Percentiles rank a stretch among this genome's conserved stretches.
Evolutionary conservation across 2,113 vertebrate species (phyloP).

Genomic region (Odocoileus hemionus): DNA sequence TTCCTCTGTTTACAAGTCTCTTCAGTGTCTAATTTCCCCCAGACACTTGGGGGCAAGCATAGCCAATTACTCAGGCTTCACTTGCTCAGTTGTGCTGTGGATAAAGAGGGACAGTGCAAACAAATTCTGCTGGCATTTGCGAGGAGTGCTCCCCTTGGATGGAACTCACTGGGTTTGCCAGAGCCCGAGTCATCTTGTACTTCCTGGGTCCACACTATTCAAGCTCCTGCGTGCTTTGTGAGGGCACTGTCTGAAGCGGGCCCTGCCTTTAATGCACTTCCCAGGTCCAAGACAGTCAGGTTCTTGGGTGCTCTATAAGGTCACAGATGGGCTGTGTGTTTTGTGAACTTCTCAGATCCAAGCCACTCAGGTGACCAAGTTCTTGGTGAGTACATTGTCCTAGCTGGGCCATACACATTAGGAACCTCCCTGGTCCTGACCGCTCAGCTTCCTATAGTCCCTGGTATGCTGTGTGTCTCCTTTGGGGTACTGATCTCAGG

Average conservation of each 20-base stretch:
- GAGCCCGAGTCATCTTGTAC: background rate
- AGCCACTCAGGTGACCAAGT: background rate
- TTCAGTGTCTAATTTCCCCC: background rate
- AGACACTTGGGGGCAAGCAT: background rate
- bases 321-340: background rate
- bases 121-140: background rate
- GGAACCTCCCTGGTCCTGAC: background rate
- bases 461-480: background rate
- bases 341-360: background rate
- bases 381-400: background rate
- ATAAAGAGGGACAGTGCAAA: background rate
- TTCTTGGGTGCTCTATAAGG: background rate
- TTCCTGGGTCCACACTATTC: background rate
- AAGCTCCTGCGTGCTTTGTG: background rate
- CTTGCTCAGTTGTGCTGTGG: background rate
- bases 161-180: background rate
- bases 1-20: background rate
- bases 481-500: background rate
- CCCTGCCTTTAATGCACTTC: background rate
- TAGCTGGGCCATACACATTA: fast-evolving
- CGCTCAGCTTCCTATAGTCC: background rate
- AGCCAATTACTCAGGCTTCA: background rate
- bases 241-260: background rate
- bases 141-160: background rate
- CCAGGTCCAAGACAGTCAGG: background rate